Evolutionary conservation across 2,888 invertebrate species (phyloP), one percentile per base, ranked within the genome.

Genomic region (Alviniconcha strummeri): DNA sequence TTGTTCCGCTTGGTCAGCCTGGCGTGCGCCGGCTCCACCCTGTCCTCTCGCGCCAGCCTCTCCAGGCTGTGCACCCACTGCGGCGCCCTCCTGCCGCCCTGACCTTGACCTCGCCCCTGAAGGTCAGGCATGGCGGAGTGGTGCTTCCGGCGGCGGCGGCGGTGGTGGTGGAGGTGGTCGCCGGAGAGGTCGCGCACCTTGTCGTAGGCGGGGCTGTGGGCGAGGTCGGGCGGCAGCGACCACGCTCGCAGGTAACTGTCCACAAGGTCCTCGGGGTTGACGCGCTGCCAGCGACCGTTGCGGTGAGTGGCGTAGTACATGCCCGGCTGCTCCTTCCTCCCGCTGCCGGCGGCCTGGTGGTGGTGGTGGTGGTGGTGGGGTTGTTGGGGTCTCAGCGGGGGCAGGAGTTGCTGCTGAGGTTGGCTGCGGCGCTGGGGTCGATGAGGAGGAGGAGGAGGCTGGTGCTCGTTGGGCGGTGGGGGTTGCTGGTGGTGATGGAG

Each of bases 191-290:
- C 13, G n/a, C 17, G 19, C 5, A 36, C 8, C 36, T 8, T 69
- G 77, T 19, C 17, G 36, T 36, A 36, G 36, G 36, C 36, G 36
- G 36, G 36, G 36, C 36, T 36, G 36, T 36, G 36, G 2, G 17
- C 69, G 5, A 54, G 55, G 55, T 83, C 79, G 11, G 78, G 64
- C 0, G 83, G 83, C 54, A 79, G 72, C 5, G 79, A 83, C 74
- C 57, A 83, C 3, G 71, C 72, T 8, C 60, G 71, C 11, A 83
- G 52, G 57, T 79, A 79, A 36, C 55, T n/a, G 36, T 83, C 79
- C 15, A 64, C 82, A 4, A 82, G 19, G 55, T 77, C 82, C 60
- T 82, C 82, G 5, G 82, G 82, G 9, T 82, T 54, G 69, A 82
- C n/a, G 1, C 69, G 64, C 19, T 69, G 60, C 82, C 76, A 77